phyloP scores from a whole-genome alignment of 2,888 invertebrate genomes.

The Polydrusus cervinus region DNA sequence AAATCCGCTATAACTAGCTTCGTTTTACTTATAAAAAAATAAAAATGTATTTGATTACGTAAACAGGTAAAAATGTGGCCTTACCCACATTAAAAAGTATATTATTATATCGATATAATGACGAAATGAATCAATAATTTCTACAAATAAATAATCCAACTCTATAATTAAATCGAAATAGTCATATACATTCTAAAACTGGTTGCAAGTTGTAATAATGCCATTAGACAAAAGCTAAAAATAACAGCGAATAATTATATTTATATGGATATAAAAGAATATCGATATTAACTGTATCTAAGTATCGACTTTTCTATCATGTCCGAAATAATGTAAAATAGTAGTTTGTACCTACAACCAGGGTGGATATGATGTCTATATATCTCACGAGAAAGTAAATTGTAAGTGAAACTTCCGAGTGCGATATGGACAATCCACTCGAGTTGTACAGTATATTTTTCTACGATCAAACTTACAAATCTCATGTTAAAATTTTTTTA shows the following conservation, averaged over 20 bases:
- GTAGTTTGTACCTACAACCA: no score
- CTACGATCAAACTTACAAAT: no score
- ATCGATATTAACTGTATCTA: background rate
- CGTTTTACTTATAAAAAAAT: slow-evolving; percentile 13
- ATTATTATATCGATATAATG: background rate
- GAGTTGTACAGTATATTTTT: no score
- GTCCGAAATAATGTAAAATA: no score
- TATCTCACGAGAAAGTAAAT: no score
- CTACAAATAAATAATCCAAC: slow-evolving; percentile 10
- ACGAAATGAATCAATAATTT: slow-evolving; percentile 2
- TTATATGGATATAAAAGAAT: background rate
- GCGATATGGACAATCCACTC: no score
- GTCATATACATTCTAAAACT: slow-evolving; percentile 2
- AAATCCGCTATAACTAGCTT: background rate
- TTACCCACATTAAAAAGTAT: background rate
- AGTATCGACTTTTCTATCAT: background rate
- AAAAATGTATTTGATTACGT: background rate
- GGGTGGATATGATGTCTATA: no score
- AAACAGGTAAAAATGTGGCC: background rate
- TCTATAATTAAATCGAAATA: slow-evolving; percentile 1
- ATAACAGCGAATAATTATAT: background rate
- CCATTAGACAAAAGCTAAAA: slow-evolving; percentile 12
- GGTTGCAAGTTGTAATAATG: background rate
- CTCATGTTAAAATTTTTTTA: no score
- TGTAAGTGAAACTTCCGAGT: no score